Conservation (phyloP, 2,888 invertebrate species). For the Macroteleia sp. region DNA sequence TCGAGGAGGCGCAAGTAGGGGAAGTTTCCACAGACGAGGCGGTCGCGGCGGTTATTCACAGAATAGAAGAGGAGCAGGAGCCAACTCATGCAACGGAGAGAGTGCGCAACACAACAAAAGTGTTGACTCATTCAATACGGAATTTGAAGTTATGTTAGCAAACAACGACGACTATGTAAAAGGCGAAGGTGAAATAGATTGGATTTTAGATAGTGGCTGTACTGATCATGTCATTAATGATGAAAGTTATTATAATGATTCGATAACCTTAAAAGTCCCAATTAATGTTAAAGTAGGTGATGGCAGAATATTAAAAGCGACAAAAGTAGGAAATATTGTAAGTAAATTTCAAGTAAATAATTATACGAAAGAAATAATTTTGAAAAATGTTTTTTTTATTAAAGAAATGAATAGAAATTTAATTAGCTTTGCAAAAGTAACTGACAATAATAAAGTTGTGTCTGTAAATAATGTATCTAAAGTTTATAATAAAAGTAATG, state of each 20-base stretch:
- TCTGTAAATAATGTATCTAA: slow-evolving; percentile 3
- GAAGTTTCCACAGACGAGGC: slow-evolving; percentile 11
- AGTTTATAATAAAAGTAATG: slow-evolving; percentile 26
- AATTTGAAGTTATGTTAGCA: too few species aligned
- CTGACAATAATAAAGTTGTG: slow-evolving; percentile 12
- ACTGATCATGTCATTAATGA: slow-evolving; percentile 63
- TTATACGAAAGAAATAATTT: slow-evolving; percentile 4
- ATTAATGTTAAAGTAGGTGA: slow-evolving; percentile 57
- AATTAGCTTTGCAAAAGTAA: slow-evolving; percentile 57
- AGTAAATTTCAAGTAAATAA: slow-evolving; percentile 1
- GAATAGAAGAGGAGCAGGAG: too few species aligned
- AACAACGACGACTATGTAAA: not conserved
- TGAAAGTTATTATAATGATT: slow-evolving; percentile 20
- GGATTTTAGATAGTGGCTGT: too few species aligned
- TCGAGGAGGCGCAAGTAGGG: too few species aligned
- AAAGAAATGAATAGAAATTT: slow-evolving; percentile 63
- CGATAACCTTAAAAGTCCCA: slow-evolving; percentile 35
- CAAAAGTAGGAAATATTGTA: slow-evolving; percentile 38
- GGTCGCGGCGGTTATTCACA: too few species aligned
- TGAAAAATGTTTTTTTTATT: slow-evolving; percentile 43
- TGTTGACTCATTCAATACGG: too few species aligned
- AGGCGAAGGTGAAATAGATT: slow-evolving; percentile 27
- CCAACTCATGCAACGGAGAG: too few species aligned
- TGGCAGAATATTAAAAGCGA: slow-evolving; percentile 58
- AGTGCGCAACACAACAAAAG: too few species aligned